A percentile compares a stretch with the other conserved stretches of the same genome.
phyloP scores from a whole-genome alignment of 2,888 invertebrate species.

The Drosophila siamana region DNA sequence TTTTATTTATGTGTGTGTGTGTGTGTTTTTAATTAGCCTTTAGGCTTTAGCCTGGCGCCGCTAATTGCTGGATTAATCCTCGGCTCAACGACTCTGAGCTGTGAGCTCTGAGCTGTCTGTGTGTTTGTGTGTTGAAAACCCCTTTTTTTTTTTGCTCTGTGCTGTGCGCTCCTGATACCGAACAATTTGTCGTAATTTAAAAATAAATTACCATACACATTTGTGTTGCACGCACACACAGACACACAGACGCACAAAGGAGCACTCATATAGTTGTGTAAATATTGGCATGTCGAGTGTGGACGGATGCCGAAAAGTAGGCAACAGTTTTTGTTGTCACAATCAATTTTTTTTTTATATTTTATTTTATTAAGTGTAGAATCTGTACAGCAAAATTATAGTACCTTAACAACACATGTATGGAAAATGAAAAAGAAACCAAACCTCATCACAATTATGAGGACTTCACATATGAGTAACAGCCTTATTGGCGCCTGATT shows the following conservation, averaged over 20 bases:
- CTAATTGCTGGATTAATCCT: conserved; percentile 8
- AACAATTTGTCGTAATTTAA: conserved; percentile 53
- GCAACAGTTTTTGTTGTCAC: conserved; percentile 57
- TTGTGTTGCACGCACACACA: conserved; percentile 14
- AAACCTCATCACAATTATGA: too few relatives aligned
- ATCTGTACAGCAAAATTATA: too few relatives aligned
- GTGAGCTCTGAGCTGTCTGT: too few relatives aligned
- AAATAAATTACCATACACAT: conserved; percentile 47
- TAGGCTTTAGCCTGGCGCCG: not conserved
- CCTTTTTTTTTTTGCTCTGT: not conserved
- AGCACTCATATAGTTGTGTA: conserved; percentile 20
- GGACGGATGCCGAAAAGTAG: conserved; percentile 45
- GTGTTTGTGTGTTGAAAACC: too few relatives aligned
- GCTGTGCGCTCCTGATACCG: not conserved
- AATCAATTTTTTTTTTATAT: too few relatives aligned
- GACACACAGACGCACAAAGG: not conserved
- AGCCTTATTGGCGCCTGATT: too few relatives aligned
- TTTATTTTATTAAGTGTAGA: too few relatives aligned
- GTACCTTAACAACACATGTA: too few relatives aligned
- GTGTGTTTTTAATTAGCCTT: not conserved
- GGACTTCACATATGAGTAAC: too few relatives aligned
- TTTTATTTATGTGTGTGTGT: not conserved
- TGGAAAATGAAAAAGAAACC: too few relatives aligned
- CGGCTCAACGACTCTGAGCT: conserved; percentile 1
- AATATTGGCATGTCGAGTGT: conserved; percentile 51